phyloP scores from a whole-genome alignment of 2,888 invertebrate genomes.

The Frankliniella fusca region DNA sequence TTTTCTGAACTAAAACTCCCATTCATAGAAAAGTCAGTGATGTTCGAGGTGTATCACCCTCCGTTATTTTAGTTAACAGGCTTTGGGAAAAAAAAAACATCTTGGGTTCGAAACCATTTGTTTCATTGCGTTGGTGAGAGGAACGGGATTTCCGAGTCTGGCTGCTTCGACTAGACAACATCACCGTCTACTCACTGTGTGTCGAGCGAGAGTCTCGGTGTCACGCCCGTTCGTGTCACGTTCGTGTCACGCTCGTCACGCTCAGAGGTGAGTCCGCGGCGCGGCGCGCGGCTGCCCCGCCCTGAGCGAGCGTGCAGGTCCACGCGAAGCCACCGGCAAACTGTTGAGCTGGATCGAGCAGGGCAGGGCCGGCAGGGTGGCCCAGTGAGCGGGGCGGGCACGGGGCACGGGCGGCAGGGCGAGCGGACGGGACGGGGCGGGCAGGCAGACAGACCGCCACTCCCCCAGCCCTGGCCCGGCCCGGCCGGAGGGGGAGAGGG shows the following conservation, averaged over 20 bases:
- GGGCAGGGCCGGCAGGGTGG: not conserved
- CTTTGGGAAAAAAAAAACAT: too few species aligned
- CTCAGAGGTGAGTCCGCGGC: not conserved
- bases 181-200: not conserved
- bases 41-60: too few species aligned
- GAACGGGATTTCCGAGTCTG: too few species aligned
- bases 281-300: not conserved
- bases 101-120: too few species aligned
- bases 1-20: too few species aligned
- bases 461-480: not conserved
- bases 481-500: not conserved
- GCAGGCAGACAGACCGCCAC: not conserved
- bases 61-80: too few species aligned
- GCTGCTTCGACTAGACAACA: too few species aligned
- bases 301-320: not conserved
- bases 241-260: not conserved
- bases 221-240: not conserved
- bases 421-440: not conserved
- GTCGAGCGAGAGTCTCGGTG: not conserved
- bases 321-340: constrained; percentile 19
- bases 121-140: too few species aligned
- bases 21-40: too few species aligned
- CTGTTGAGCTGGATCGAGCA: not conserved
- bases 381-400: not conserved
- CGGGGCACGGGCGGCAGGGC: not conserved